Evolutionary conservation across 2,113 vertebrate species (phyloP).

Genomic region (Pantherophis guttatus): DNA sequence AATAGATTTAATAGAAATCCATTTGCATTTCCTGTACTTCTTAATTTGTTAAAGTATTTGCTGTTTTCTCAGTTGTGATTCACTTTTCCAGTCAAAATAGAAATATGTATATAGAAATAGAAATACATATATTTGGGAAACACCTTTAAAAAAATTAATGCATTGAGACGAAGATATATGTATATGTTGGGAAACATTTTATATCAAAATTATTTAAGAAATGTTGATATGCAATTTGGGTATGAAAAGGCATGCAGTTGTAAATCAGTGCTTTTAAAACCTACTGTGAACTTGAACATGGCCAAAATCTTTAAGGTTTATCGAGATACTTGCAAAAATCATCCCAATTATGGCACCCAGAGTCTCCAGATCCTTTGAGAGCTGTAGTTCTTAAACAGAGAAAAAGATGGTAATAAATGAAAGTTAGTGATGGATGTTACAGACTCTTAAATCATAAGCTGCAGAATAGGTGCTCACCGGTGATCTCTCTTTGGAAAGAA

Average conservation of each 20-base stretch:
- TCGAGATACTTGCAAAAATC: background rate
- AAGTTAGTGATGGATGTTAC: background rate
- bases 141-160: background rate
- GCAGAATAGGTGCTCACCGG: background rate
- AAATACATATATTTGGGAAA: background rate
- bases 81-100: background rate
- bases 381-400: background rate
- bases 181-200: background rate
- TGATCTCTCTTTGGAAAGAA: background rate
- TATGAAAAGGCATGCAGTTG: background rate
- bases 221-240: background rate
- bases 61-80: background rate
- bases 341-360: background rate
- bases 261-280: background rate
- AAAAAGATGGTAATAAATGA: conserved; percentile 16
- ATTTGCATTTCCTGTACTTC: background rate
- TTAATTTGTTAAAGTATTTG: background rate
- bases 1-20: background rate
- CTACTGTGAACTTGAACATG: background rate
- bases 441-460: background rate
- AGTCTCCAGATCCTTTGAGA: background rate
- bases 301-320: background rate
- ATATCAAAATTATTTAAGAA: background rate
- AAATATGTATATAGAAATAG: background rate
- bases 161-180: background rate